Evolutionary conservation across 30 jellyfish, hydroid and myxozoan species (phyloP), one percentile per base, ranked within the genome.

Genomic region (Nemopilema nomurai): DNA sequence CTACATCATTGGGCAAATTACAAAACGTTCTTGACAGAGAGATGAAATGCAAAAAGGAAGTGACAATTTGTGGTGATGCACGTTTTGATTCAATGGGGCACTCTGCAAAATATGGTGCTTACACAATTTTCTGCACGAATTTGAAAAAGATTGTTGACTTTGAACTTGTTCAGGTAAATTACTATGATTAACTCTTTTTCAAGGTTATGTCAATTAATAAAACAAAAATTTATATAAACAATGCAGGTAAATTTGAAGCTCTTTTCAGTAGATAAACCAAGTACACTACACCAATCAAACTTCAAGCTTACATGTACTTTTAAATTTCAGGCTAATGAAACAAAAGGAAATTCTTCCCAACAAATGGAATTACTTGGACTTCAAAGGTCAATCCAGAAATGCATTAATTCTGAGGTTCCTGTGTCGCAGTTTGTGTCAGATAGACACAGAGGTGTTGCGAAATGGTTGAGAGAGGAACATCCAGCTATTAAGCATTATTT

Each of bases 281-380:
- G 57, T 41, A 41, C 57, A 41, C 13, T 41, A 41, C 57, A 41
- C 57, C 57, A 41, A 41, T 41, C 57, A 41, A 41, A 41, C 57
- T 41, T 41, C 57, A 41, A 41, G 57, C 51, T 8, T 24, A 71
- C 28, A 23, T 19, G 25, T 29, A 20, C 32, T 29, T 29, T 20
- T 49, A 28, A 22, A 23, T 23, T 79, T 79, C 51, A n/a, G 64
- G 89, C 68, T 79, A 79, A 79, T 21, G 0, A 50, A 57, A 53
- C 57, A 80, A 16, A 62, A 62, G 26, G 70, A 21, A 24, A 51
- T 57, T 49, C 26, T 28, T 30, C 26, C 28, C 27, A 41, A 41
- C 57, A 41, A 41, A 63, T 79, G 81, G 89, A 79, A 64, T 18
- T 79, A 3, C 50, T 53, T 16, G 89, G 89, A 26, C 66, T 67